Base-by-base conservation (phyloP, 1,140 invertebrate genomes). In the Zaprionus lachaisei region DNA sequence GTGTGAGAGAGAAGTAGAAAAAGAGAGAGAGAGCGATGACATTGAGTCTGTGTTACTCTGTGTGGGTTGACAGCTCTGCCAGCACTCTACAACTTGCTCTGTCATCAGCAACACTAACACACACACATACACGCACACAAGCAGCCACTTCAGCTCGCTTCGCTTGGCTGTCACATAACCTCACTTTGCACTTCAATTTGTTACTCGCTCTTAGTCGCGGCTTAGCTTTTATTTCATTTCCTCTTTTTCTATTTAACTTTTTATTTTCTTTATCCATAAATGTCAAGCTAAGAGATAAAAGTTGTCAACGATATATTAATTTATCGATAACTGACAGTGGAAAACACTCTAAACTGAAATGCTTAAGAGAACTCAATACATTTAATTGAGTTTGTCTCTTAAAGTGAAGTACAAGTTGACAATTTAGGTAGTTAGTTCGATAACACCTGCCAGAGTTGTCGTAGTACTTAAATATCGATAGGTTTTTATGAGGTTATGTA, bases 61-160 rank as follows among this genome's bases (percentile, higher is more conserved):
- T 37, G 28, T 68, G 63, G 38, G 65, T 74, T 74, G 72, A 74
- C 72, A 74, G 38, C 57, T 37, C 44, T 70, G 51, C 22, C 37
- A 70, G 69, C 72, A 70, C 72, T 57, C 67, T 70, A 69, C 37
- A 74, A 70, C 66, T 74, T 63, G 66, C 22, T 31, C 51, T 74
- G 66, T 74, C 72, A 73, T 9, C 71, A 56, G 49, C 44, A 56
- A 57, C 55, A 65, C 24, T 12, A n/a, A 28, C 44, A 70, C 17
- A 12, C 24, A 22, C 28, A 34, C 34, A 37, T 12, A 24, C n/a
- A 60, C 12, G 41, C 7, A 26, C 11, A 20, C n/a, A 34, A 58
- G 37, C 24, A 55, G 26, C 34, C 24, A 31, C 54, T 44, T 2
- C 17, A 73, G 47, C 38, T 34, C 4, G n/a, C 47, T 28, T 65